Percentiles rank a stretch among this genome's conserved stretches.
phyloP scores from a whole-genome alignment of 1,140 invertebrate genomes.

The Solenopsis fugax region DNA sequence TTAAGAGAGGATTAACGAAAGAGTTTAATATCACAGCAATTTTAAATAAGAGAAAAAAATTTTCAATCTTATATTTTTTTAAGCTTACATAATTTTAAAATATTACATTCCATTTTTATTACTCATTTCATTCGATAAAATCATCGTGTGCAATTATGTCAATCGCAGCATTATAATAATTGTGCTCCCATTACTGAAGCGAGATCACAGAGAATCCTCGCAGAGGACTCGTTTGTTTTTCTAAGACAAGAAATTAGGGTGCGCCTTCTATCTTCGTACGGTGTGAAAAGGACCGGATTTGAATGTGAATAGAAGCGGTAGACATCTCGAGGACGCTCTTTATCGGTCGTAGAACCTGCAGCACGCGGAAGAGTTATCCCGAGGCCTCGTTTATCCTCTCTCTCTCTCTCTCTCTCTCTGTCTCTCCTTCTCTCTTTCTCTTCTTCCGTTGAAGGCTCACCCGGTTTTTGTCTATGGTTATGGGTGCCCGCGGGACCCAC shows the following conservation, averaged over 20 bases:
- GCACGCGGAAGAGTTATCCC: constrained; percentile 62
- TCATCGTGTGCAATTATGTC: not conserved
- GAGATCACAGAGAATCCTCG: constrained; percentile 37
- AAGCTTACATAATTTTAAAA: not conserved
- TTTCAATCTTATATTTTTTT: constrained; percentile 1
- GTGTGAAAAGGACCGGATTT: constrained; percentile 68
- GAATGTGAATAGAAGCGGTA: constrained; percentile 71
- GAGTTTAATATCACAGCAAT: not conserved
- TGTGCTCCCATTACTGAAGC: constrained; percentile 31
- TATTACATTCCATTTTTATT: not conserved
- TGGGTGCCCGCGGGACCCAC: constrained; percentile 68
- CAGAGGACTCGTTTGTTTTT: constrained; percentile 71
- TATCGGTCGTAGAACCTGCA: constrained; percentile 51
- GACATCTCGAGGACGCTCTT: constrained; percentile 68
- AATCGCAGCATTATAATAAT: not conserved
- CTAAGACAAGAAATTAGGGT: constrained; percentile 76
- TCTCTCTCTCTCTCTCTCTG: not conserved
- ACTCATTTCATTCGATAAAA: not conserved
- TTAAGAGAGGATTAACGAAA: constrained; percentile 24
- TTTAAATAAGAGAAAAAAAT: not conserved
- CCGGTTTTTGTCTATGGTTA: constrained; percentile 74
- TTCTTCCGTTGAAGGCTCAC: constrained; percentile 49
- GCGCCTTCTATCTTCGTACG: constrained; percentile 30
- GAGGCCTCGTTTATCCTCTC: constrained; percentile 34
- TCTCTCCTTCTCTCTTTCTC: not conserved